Evolutionary conservation across 2,888 invertebrate genomes (phyloP).

Genomic region (Euplexia lucipara): DNA sequence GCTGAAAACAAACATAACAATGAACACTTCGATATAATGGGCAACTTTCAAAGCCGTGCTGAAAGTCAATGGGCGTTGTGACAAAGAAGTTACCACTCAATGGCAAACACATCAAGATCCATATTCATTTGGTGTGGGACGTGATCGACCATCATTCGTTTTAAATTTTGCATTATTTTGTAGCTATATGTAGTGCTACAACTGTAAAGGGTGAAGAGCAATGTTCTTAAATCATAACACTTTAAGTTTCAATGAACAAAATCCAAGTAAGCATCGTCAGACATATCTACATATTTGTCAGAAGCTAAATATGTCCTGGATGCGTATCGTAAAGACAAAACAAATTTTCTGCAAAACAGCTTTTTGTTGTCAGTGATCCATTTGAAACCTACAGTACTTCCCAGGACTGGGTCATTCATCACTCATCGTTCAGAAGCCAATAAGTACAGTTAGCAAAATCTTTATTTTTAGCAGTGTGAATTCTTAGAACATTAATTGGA

Average conservation of each 20-base stretch:
- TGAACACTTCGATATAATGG: slow-evolving; percentile 49
- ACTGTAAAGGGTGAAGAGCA: slow-evolving; percentile 34
- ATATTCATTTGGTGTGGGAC: slow-evolving; percentile 21
- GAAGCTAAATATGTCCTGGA: neutral
- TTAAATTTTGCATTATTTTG: slow-evolving; percentile 44
- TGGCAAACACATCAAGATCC: neutral
- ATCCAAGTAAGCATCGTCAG: neutral
- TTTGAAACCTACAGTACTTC: slow-evolving; percentile 58
- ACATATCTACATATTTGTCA: neutral
- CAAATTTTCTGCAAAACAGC: neutral
- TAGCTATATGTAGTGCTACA: slow-evolving; percentile 26
- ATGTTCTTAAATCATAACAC: slow-evolving; percentile 21
- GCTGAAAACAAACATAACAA: slow-evolving; percentile 53
- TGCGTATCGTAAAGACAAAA: slow-evolving; percentile 12
- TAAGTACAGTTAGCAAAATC: slow-evolving; percentile 67
- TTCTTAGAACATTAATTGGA: slow-evolving; percentile 74
- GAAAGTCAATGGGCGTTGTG: slow-evolving; percentile 29
- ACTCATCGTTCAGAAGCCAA: slow-evolving; percentile 64
- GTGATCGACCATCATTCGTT: slow-evolving; percentile 27
- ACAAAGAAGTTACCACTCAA: slow-evolving; percentile 37
- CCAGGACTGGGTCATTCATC: slow-evolving; percentile 65
- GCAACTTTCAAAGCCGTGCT: slow-evolving; percentile 51
- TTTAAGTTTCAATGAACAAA: slow-evolving; percentile 3
- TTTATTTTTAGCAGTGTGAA: slow-evolving; percentile 70
- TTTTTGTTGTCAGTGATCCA: slow-evolving; percentile 45